Evolutionary conservation across 2,113 vertebrate genomes (phyloP), one percentile per base, ranked within the genome.

Genomic region (Nyctibius bracteatus): DNA sequence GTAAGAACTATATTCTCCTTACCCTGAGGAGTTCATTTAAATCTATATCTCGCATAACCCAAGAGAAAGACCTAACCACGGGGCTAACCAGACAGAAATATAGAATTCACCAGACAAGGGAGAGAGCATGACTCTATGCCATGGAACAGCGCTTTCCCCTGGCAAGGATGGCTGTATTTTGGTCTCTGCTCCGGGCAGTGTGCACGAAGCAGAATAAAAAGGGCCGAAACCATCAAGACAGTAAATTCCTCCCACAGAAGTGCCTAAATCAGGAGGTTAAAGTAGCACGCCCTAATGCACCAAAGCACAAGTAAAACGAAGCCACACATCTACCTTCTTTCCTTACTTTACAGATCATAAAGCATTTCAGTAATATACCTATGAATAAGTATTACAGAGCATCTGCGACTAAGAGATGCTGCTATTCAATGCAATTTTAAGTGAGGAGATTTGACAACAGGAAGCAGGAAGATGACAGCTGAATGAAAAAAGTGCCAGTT

Each of bases 271-370:
- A 28, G 58, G 25, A 81, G 12, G 63, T 13, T n/a, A 28, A 90
- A 80, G 44, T 2, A 77, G 24, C 1, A 2, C 2, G 3, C 2
- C n/a, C 18, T 55, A 33, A 41, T 44, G 41, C 0, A 0, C 24
- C 33, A 57, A 51, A 67, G 31, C 2, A 1, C 4, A 52, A 12
- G 41, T 8, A 27, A 86, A 88, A 83, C 0, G 0, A 80, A 86
- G 63, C 8, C 65, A 82, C 19, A 88, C 68, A 62, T 46, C 28
- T 14, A 39, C 46, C 49, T 70, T 70, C 20, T 61, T 81, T 35
- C 49, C 68, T 17, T n/a, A 39, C 73, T 81, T 66, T 9, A 81
- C 28, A 54, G 37, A 28, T 20, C 41, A 74, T 5, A 37, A 90
- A 71, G 51, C 35, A 37, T 49, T 49, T 31, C 61, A 62, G 24